Evolutionary conservation across 53 echinoderm and acorn worm genomes (phyloP), one percentile per base, ranked within the genome.

Genomic region (Mesocentrotus franciscanus): DNA sequence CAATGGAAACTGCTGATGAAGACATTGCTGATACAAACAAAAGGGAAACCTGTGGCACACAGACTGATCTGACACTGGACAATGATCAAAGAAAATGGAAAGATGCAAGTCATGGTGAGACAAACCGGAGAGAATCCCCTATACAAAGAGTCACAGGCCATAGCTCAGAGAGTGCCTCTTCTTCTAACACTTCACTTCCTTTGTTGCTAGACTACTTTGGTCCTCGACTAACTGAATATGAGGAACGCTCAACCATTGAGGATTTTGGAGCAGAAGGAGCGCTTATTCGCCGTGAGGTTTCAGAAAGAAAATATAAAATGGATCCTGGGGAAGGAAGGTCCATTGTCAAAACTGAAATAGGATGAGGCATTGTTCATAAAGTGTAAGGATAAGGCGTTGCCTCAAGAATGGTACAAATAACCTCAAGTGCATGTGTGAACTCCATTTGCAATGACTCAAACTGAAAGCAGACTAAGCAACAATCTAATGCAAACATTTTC

Each of bases 221-320:
- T 29, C 93, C 93, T 39, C 24, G 93, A 66, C 56, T 92, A 10
- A 92, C 93, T 11, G 93, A 92, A 57, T 92, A 92, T 57, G 68
- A 74, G 93, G 93, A 92, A 76, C 78, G 70, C 22, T 74, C 71
- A 30, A 92, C 76, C 10, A 15, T 92, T 29, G 93, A 92, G 30
- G 93, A 92, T 39, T 92, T 92, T 74, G 93, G 93, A 55, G 68
- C 76, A 39, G 70, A 70, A 15, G 93, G 72, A 74, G 26, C 9
- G 49, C 49, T 92, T 20, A 24, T 56, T 56, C 93, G 57, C 16
- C 71, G 93, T 49, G 56, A 74, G 17, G 58, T 75, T 42, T 76
- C 93, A 55, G 93, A 92, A 71, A 49, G 93, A 57, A 92, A 71
- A 29, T 74, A 72, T n/a, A 92, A 75, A 71, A 74, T 92, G 76